Percentiles rank a stretch among this genome's conserved stretches.
Evolutionary conservation across 2,113 vertebrate genomes (phyloP).

Genomic region (Phodopus roborovskii): DNA sequence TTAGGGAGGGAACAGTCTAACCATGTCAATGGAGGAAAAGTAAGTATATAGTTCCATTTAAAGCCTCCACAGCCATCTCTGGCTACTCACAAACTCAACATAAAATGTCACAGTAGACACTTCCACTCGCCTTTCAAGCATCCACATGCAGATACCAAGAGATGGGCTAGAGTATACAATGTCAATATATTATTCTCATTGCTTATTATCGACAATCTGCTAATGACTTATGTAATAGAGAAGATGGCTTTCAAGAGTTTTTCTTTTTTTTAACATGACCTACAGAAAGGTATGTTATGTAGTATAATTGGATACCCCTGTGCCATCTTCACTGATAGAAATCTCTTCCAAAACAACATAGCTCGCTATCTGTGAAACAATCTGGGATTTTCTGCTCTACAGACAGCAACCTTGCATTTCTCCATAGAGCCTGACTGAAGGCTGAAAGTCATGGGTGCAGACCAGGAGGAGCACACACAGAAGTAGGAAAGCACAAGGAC

Average conservation of each 20-base stretch:
- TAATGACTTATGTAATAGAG: not conserved
- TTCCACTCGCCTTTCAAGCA: not conserved
- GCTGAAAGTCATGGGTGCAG: rapidly evolving
- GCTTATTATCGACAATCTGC: not conserved
- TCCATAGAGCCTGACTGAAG: not conserved
- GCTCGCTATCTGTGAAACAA: not conserved
- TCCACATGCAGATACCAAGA: not conserved
- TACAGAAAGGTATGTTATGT: not conserved
- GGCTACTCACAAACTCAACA: not conserved
- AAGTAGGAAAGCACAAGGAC: not conserved
- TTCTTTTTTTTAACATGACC: not conserved
- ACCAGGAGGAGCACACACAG: rapidly evolving
- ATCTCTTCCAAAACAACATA: not conserved
- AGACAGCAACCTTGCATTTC: not conserved
- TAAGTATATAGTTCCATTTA: not conserved
- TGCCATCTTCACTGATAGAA: not conserved
- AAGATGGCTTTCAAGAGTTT: not conserved
- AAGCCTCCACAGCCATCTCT: not conserved
- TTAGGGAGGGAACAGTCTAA: not conserved
- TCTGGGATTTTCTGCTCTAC: not conserved
- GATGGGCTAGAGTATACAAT: not conserved
- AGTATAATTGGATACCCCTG: not conserved
- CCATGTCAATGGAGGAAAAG: not conserved
- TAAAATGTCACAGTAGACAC: not conserved
- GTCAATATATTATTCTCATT: not conserved